Evolutionary conservation across 2,113 vertebrate genomes (phyloP), one percentile per base, ranked within the genome.

Genomic region (Protomyctophum bolini): DNA sequence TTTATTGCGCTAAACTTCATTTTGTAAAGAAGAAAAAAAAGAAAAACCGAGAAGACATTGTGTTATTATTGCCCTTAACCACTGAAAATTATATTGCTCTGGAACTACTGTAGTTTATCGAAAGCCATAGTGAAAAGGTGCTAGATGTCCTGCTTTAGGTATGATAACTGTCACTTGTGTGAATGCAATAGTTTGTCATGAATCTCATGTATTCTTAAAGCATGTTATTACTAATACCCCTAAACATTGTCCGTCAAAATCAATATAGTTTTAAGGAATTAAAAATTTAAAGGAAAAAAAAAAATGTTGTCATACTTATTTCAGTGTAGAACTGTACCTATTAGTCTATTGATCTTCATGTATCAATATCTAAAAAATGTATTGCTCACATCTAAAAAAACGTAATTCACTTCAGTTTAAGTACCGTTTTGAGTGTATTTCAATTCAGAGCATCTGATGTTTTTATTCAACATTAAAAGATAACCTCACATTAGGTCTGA

Each of bases 101-200:
- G 91, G 92, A 91, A 91, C 91, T 93, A 90, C 88, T 91, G 89
- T 92, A 93, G 91, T 91, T 91, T 88, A 89, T 87, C 79, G 91
- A 94, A 94, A 94, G 93, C 93, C 93, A 94, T 92, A 94, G 93
- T 93, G 87, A 93, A 91, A 92, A 90, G 93, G 92, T 93, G 92
- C 92, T 94, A 94, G 93, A 92, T 93, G 91, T 92, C 92, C 88
- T 91, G 91, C 89, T 93, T 92, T 93, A 92, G 92, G 88, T 92
- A 90, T 91, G 90, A 90, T 91, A 85, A 91, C 87, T 90, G 80
- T 86, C 91, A 93, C 92, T 84, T 83, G 91, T 89, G 85, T 91
- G 92, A 92, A 91, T 93, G 93, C 93, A 93, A 93, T 92, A 94
- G 93, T 91, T 91, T 90, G 90, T 89, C 90, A 91, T 91, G 91